Evolutionary conservation across 2,888 invertebrate species (phyloP), one percentile per base, ranked within the genome.

Genomic region (Trichopoda pennipes): DNA sequence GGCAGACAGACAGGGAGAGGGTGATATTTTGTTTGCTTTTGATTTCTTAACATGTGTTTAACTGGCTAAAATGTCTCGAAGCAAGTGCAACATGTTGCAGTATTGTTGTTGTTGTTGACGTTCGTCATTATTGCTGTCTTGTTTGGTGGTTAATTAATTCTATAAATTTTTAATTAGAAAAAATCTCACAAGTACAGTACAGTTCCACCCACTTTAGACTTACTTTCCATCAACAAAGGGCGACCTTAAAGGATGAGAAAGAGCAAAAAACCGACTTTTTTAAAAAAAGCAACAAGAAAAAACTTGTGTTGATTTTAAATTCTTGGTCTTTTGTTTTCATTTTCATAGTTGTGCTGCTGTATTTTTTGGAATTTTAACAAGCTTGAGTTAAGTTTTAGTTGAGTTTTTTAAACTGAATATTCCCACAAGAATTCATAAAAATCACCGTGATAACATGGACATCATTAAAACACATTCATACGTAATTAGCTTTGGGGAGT

Each of bases 401-500:
- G 2, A 44, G 28, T 56, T 74, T 72, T 55, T 23, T 49, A 17
- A 82, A 75, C 79, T 66, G 68, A 82, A 82, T 82, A 82, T 82
- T 82, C 82, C 82, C 82, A 82, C 75, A 82, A 82, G 82, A 82
- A 82, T 82, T 82, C 82, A 82, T 82, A 82, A 82, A 82, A 82
- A 82, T 82, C 82, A 82, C 82, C 75, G 82, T 82, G 82, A 82
- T 82, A 82, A 82, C 82, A 82, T 82, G 82, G 79, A 82, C 79
- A 82, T 82, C 82, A 82, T 82, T 82, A 82, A 82, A 82, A 82
- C 82, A 82, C 82, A 82, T 82, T 82, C 82, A 80, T 82, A 82
- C 82, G 82, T 82, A 82, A 82, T 82, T 82, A 82, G 82, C 82
- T 82, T 74, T 79, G 81, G 78, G 69, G 81, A 78, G 79, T 75